Base-by-base conservation (phyloP, 2,797 vertebrate species). In the Coilia nasus region DNA sequence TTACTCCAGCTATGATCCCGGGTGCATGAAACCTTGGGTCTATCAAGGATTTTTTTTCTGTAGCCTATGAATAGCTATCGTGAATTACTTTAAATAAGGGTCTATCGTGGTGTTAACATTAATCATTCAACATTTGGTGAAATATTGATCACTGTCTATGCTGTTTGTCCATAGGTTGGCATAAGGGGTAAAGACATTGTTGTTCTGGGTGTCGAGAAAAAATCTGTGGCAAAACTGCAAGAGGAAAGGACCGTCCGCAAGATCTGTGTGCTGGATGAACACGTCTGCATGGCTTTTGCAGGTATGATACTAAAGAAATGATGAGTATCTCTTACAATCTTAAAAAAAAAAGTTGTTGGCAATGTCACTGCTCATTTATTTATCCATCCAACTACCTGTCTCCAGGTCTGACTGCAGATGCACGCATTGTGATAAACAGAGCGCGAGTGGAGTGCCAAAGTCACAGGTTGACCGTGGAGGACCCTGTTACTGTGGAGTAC, bases 401-500 rank as follows among this genome's bases (percentile, higher is more conserved):
- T 67, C 11, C 81, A 93, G 97, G 97, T 88, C 90, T 97, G 89
- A 97, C 97, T 1, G 97, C 97, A 89, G 97, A 97, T 89, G 97
- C 97, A 23, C 94, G 97, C 85, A 97, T 97, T 0, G 96, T 97
- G 83, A 97, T 97, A 89, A 97, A 96, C 90, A 95, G 96, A 95
- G 97, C 97, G 23, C 94, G 96, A 15, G 96, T 97, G 85, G 97
- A 97, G 88, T 97, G 97, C 87, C 97, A 97, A 92, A 97, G 97
- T 89, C 95, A 97, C 92, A 96, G 96, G 91, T 95, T 97, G 83
- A 97, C 97, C 3, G 97, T 97, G 15, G 97, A 97, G 90, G 97
- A 97, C 88, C 96, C 97, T 0, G 97, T 97, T 88, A 97, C 97
- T 23, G 96, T 97, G 64, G 97, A 97, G 88, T 97, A 97, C 90